Base-by-base conservation (phyloP, 2,888 invertebrate species). In the Xylocampa areola region DNA sequence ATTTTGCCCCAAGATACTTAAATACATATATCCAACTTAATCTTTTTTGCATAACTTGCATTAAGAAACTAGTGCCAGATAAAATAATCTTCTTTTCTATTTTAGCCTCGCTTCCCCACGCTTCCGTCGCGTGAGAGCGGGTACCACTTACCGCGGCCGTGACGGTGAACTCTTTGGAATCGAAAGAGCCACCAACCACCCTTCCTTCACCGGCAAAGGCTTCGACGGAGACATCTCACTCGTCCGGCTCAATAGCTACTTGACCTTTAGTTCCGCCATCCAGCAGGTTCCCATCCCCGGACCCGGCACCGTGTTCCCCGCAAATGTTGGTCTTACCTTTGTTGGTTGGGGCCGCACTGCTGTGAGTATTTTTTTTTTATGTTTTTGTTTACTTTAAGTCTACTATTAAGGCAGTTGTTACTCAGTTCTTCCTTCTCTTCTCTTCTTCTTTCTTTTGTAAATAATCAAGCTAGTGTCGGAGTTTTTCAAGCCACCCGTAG, bases 341-440 rank as follows among this genome's bases (percentile, higher is more conserved):
- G 81, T 77, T 4, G 73, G 80, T 6, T 84, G 83, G 83, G 83
- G 83, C 0, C 43, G 65, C 1, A 76, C 73, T 41, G 25, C 58
- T 54, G 84, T 83, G 45, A 78, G 80, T 72, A n/a, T 1, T 3
- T 6, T 4, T 16, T 35, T 32, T 1, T 11, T 6, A 8, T 19
- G 11, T n/a, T 44, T 48, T 2, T 13, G 8, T 25, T 25, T 25
- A 10, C 7, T n/a, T n/a, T n/a, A n/a, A n/a, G n/a, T n/a, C n/a
- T n/a, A n/a, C n/a, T n/a, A n/a, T n/a, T n/a, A n/a, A n/a, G n/a
- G n/a, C n/a, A n/a, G n/a, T n/a, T n/a, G n/a, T n/a, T n/a, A n/a
- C n/a, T n/a, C n/a, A n/a, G n/a, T n/a, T n/a, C n/a, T n/a, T n/a
- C n/a, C n/a, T n/a, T n/a, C n/a, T n/a, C n/a, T n/a, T n/a, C n/a